Percentiles rank a stretch among this genome's conserved stretches.
These are phyloP conservation scores for Poeciliopsis gracilis DNA, from an alignment of 2,797 vertebrate genomes.

Conservation along the genomic window DNA sequence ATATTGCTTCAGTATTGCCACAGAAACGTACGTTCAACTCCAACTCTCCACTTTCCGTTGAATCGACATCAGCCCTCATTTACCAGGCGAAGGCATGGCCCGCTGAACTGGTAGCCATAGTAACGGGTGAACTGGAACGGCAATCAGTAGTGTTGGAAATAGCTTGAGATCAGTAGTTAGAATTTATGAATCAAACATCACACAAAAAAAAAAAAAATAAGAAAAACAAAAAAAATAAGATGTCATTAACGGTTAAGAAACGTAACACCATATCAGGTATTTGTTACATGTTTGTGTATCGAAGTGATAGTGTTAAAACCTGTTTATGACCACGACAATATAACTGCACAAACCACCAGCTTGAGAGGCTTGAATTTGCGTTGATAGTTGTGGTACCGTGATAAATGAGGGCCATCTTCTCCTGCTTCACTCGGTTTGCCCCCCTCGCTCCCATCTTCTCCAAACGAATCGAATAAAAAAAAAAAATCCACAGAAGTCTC, in stretches of 20 bases:
- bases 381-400: constrained; percentile 49
- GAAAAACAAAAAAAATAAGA: background rate
- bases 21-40: constrained; percentile 73
- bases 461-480: constrained; percentile 28
- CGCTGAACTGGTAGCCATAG: constrained; percentile 14
- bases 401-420: constrained; percentile 72
- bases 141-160: constrained; percentile 75
- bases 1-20: constrained; percentile 87
- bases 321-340: constrained; percentile 11
- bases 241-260: constrained; percentile 28
- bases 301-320: constrained; percentile 44
- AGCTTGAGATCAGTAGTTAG: constrained; percentile 73
- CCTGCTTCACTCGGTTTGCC: constrained; percentile 42
- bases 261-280: constrained; percentile 16
- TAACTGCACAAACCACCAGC: background rate
- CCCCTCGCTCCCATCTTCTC: constrained; percentile 2
- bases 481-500: constrained; percentile 50
- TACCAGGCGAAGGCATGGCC: constrained; percentile 61
- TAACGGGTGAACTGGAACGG: constrained; percentile 12
- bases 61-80: constrained; percentile 69
- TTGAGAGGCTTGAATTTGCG: constrained; percentile 46
- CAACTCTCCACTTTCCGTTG: constrained; percentile 59
- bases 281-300: constrained; percentile 3
- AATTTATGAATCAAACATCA: constrained; percentile 42
- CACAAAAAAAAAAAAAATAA: background rate